Evolutionary conservation across 2,888 invertebrate species (phyloP).

Genomic region (Scrobipalpa costella): DNA sequence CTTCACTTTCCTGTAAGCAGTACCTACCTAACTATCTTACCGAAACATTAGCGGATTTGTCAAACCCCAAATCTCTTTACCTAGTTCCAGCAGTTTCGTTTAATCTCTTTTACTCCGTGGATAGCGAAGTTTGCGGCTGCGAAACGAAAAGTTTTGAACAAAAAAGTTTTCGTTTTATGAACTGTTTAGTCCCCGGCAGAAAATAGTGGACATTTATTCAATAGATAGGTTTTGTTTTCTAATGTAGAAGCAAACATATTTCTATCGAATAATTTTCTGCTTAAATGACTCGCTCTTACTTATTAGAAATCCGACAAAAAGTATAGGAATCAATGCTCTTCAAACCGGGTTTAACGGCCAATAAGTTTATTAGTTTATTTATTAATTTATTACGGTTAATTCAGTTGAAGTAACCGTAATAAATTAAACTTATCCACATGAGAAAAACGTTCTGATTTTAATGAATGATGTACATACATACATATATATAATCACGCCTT

Average conservation of each 20-base stretch:
- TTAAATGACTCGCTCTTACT: too few relatives aligned
- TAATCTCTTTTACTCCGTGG: background rate
- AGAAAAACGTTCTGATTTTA: background rate
- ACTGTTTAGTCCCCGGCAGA: slow-evolving; percentile 1
- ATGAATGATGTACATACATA: too few relatives aligned
- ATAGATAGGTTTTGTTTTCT: too few relatives aligned
- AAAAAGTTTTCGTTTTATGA: background rate
- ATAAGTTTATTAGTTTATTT: too few relatives aligned
- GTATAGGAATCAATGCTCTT: too few relatives aligned
- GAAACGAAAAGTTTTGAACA: background rate
- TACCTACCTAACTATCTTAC: background rate
- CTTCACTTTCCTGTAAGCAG: background rate
- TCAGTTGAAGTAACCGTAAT: slow-evolving; percentile 6
- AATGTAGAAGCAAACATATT: too few relatives aligned
- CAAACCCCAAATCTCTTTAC: slow-evolving; percentile 5
- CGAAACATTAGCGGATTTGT: background rate
- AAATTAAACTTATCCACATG: background rate
- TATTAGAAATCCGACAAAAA: too few relatives aligned
- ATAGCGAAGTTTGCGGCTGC: background rate
- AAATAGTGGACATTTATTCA: slow-evolving; percentile 10
- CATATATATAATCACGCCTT: too few relatives aligned
- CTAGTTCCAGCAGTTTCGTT: background rate
- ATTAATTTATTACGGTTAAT: too few relatives aligned
- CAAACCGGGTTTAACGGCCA: too few relatives aligned
- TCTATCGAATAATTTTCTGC: too few relatives aligned